Evolutionary conservation across 2,888 invertebrate species (phyloP).

Genomic region (Acleris laterana): DNA sequence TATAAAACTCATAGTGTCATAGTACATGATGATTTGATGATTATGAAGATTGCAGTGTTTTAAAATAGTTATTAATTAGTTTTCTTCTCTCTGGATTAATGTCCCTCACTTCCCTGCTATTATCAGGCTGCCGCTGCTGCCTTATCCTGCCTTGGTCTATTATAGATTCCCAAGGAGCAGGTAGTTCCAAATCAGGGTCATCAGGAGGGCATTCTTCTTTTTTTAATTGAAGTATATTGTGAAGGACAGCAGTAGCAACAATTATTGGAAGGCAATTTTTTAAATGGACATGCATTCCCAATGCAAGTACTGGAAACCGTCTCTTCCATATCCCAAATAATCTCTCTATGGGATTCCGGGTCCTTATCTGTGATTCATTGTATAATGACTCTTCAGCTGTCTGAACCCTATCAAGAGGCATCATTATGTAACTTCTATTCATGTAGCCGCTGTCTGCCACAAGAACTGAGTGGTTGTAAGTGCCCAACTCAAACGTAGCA

Average conservation of each 20-base stretch:
- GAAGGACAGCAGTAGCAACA: conserved; percentile 37
- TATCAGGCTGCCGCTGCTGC: neutral
- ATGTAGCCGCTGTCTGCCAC: neutral
- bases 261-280: conserved; percentile 32
- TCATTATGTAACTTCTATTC: neutral
- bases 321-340: conserved; percentile 15
- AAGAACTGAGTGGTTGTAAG: neutral
- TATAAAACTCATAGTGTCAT: neutral
- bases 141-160: conserved; percentile 29
- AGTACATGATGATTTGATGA: neutral
- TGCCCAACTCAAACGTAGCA: neutral
- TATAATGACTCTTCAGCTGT: conserved; percentile 8
- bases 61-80: conserved; percentile 24
- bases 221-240: conserved; percentile 30
- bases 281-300: conserved; percentile 30
- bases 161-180: conserved; percentile 33
- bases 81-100: conserved; percentile 3
- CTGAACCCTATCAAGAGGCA: neutral
- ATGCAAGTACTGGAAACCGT: conserved; percentile 33
- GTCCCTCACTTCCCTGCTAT: neutral
- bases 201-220: conserved; percentile 33
- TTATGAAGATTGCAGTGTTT: conserved; percentile 1
- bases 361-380: conserved; percentile 15
- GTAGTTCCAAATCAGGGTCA: conserved; percentile 35
- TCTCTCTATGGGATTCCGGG: conserved; percentile 13